Percentiles rank a stretch among this genome's conserved stretches.
phyloP scores from a whole-genome alignment of 2,888 invertebrate genomes.

The Leptarthrus brevirostris region DNA sequence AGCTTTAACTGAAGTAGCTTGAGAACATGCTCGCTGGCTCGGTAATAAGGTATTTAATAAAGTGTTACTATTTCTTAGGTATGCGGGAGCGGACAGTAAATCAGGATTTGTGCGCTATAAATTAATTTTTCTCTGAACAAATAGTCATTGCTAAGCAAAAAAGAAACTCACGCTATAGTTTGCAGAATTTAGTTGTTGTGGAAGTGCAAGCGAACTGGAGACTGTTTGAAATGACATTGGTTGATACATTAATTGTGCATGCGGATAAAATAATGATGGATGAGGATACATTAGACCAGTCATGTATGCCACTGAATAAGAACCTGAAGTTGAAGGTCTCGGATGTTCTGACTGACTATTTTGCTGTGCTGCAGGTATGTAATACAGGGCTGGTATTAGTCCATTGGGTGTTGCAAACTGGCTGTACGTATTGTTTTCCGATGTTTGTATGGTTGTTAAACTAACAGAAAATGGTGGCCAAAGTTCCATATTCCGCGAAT shows the following conservation, averaged over 20 bases:
- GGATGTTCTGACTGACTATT: constrained; percentile 60
- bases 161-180: not conserved
- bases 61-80: constrained; percentile 17
- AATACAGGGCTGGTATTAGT: constrained; percentile 71
- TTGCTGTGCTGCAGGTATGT: constrained; percentile 68
- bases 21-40: constrained; percentile 59
- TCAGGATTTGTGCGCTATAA: constrained; percentile 12
- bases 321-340: constrained; percentile 56
- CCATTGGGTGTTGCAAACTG: constrained; percentile 63
- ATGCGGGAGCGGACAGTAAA: constrained; percentile 30
- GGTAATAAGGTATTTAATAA: not conserved
- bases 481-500: constrained; percentile 67
- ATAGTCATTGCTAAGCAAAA: not conserved
- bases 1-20: constrained; percentile 63
- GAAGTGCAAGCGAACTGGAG: constrained; percentile 53
- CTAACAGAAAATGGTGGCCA: constrained; percentile 74
- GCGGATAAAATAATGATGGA: constrained; percentile 70
- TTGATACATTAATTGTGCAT: constrained; percentile 73
- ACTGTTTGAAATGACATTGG: constrained; percentile 69
- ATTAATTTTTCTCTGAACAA: not conserved
- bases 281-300: constrained; percentile 72
- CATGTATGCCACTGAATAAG: constrained; percentile 73
- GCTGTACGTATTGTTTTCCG: constrained; percentile 59
- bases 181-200: not conserved
- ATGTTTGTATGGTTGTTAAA: constrained; percentile 61